Conservation (phyloP, 2,888 invertebrate genomes). For the Seladonia tumulorum region DNA sequence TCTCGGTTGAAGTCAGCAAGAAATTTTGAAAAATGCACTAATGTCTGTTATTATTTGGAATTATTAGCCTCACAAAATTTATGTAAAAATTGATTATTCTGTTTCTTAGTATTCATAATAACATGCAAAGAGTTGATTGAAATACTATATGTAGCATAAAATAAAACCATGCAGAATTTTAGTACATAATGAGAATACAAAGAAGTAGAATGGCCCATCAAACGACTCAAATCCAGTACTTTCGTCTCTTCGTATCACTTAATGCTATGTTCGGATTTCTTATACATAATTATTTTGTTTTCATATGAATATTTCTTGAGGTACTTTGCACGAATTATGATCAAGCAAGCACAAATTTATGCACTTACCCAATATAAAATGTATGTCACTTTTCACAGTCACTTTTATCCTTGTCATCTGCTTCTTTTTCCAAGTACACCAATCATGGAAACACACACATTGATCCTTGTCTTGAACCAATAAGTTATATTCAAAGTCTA, state of each 20-base stretch:
- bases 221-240: constrained; percentile 62
- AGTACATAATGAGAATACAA: constrained; percentile 37
- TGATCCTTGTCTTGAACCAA: constrained; percentile 34
- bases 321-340: constrained; percentile 46
- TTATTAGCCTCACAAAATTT: constrained; percentile 54
- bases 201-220: constrained; percentile 63
- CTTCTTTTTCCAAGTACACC: constrained; percentile 55
- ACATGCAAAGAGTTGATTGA: constrained; percentile 19
- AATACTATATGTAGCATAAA: constrained; percentile 18
- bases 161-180: constrained; percentile 45
- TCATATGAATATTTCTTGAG: constrained; percentile 38
- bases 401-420: constrained; percentile 41
- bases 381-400: constrained; percentile 39
- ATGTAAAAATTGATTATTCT: constrained; percentile 45
- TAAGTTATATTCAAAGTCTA: constrained; percentile 40
- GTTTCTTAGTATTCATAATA: constrained; percentile 24
- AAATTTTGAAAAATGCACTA: constrained; percentile 29
- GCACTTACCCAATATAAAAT: constrained; percentile 56
- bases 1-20: constrained; percentile 16
- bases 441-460: constrained; percentile 57
- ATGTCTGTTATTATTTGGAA: constrained; percentile 45
- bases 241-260: constrained; percentile 38
- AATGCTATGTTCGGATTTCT: constrained; percentile 25
- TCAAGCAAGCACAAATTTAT: constrained; percentile 43
- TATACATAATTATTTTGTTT: constrained; percentile 18